Evolutionary conservation across 2,113 vertebrate genomes (phyloP), one percentile per base, ranked within the genome.

Genomic region (Lathamus discolor): DNA sequence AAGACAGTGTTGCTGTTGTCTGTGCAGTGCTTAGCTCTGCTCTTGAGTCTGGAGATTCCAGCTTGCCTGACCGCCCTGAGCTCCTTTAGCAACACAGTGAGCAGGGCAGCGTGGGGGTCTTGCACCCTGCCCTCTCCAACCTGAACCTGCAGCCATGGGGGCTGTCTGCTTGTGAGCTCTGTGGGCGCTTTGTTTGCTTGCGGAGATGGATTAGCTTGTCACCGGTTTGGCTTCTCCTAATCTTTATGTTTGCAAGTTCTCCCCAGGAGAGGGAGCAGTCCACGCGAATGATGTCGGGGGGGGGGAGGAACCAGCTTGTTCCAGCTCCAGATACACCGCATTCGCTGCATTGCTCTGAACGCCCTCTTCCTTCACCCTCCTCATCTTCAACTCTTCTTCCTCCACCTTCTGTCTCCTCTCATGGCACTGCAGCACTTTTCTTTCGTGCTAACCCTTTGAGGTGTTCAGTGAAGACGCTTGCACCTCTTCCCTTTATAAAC

Each of bases 201-300:
- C 59, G 59, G 31, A 75, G 52, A 27, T 15, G 17, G 2, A 28
- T 85, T 39, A 49, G 9, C 31, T 28, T 15, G 25, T 8, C 77
- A 1, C 18, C 20, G 7, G 23, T 52, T 28, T 17, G 57, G 13
- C 5, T 18, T 27, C 9, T 6, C 22, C n/a, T 6, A 18, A 18
- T 23, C 33, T 41, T 49, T 33, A 44, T 37, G 54, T 17, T 8
- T 7, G 20, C 62, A n/a, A 17, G 19, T 14, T 79, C 92, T 83
- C 31, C 79, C 75, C 94, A 63, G 83, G 75, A 92, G 94, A 95
- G 86, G 83, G 95, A 94, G 90, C 79, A 93, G 28, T 87, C 37
- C 63, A 13, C 46, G 27, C 15, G 72, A 73, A 23, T 5, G 6
- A 43, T 10, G 49, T 7, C 3, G 17, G 18, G 52, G 31, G 61